Percentiles rank a stretch among this genome's conserved stretches.
Conservation (phyloP, 2,113 vertebrate species). For the Anser brachyrhynchus region DNA sequence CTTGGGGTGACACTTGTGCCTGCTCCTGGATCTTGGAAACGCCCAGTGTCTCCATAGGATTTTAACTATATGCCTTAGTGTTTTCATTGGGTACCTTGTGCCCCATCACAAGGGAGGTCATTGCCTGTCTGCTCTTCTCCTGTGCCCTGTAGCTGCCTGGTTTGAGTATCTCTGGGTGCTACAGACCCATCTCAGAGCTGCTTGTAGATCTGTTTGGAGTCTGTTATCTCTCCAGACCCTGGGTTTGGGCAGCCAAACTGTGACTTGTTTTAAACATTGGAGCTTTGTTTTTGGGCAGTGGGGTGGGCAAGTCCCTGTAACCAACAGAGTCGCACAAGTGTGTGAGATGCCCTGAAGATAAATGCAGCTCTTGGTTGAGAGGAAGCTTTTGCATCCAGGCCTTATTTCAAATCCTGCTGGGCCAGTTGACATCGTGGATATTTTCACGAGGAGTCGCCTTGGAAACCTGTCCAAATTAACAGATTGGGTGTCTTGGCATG, state of each 20-base stretch:
- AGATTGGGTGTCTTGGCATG: not conserved
- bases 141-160: not conserved
- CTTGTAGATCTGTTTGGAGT: not conserved
- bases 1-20: not conserved
- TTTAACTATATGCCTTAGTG: not conserved
- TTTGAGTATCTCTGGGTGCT: not conserved
- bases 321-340: not conserved
- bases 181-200: not conserved
- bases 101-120: not conserved
- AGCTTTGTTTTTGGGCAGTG: not conserved
- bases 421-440: not conserved
- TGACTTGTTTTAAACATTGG: not conserved
- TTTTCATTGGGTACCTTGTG: not conserved
- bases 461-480: not conserved
- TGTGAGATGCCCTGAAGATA: fast-evolving
- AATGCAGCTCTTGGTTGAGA: fast-evolving
- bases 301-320: not conserved
- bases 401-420: not conserved
- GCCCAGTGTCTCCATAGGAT: not conserved
- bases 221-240: not conserved
- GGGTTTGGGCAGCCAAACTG: not conserved
- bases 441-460: not conserved
- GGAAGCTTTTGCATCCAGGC: not conserved
- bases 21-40: not conserved
- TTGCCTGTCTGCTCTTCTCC: not conserved